These are phyloP conservation scores for Pogonus chalceus DNA, from an alignment of 1,140 invertebrate genomes.

Conservation along the genomic window DNA sequence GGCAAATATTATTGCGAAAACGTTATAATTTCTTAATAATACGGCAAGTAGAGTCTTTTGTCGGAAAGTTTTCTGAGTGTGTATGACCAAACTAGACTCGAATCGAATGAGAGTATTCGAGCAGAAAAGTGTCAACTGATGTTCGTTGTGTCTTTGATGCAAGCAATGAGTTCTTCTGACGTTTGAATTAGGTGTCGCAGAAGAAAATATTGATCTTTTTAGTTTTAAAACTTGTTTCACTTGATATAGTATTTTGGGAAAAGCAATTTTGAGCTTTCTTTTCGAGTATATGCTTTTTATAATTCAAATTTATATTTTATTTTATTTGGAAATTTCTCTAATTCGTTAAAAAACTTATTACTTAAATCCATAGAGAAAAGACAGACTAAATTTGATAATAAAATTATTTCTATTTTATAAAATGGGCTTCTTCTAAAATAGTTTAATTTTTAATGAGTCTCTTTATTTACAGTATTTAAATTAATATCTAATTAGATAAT, in stretches of 20 bases:
- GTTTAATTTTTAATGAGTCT: too few species aligned
- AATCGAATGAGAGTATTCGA: conserved; percentile 1
- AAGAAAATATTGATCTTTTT: neutral
- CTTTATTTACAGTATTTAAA: too few species aligned
- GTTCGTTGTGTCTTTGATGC: neutral
- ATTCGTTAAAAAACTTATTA: too few species aligned
- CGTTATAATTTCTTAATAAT: neutral
- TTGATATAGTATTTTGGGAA: neutral
- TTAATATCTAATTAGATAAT: too few species aligned
- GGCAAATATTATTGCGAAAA: neutral
- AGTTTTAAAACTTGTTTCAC: neutral
- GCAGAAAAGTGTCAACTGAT: conserved; percentile 2
- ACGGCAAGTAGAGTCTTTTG: neutral
- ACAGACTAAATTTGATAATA: too few species aligned
- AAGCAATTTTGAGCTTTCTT: neutral
- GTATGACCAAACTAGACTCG: too few species aligned
- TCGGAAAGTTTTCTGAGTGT: neutral
- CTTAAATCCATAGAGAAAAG: too few species aligned
- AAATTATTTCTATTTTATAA: too few species aligned
- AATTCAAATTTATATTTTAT: neutral
- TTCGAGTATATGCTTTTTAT: neutral
- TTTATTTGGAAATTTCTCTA: too few species aligned
- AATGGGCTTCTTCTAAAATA: too few species aligned
- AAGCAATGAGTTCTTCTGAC: conserved; percentile 4
- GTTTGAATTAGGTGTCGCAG: conserved; percentile 2